Base-by-base conservation (phyloP, 2,888 invertebrate species). In the Drosophila borborema region DNA sequence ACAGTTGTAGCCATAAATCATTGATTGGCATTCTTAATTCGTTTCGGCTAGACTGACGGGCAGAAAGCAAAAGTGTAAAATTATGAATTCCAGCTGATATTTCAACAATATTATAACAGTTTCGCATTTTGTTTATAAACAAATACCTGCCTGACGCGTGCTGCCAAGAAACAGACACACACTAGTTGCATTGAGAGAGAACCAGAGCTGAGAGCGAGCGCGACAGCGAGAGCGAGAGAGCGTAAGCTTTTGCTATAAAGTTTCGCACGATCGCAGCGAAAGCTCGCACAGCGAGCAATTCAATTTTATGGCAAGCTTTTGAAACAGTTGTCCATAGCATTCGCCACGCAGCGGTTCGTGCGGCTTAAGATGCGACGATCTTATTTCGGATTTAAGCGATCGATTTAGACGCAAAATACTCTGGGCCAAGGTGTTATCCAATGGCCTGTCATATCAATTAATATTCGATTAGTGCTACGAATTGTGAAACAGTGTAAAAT, bases 121-220 rank as follows among this genome's bases (percentile, higher is more conserved):
- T 88, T 82, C 59, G 54, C 56, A 69, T 74, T 59, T 80, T 89
- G 90, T 85, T 85, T 89, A 86, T 86, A 87, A 85, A 85, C 90
- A 85, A 89, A 80, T 70, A 67, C 40, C 59, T 64, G 69, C 38
- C 59, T 63, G 69, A 65, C 66, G 88, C 85, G 81, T 84, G 88
- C 73, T 72, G 41, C 70, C 54, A 56, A 41, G 45, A 46, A 16
- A 20, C 56, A 59, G 36, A 4, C n/a, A 43, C 14, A 16, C 3
- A 34, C 20, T 41, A 28, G 55, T 46, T 61, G 53, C 28, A 58
- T 43, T 61, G 53, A 58, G 34, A 51, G 18, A 16, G 38, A 16
- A 16, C 46, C 77, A 56, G 53, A 49, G 12, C 49, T 31, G 31
- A 51, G 61, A 16, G 72, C 46, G 49, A 3, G 40, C 0, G 62